Conservation (phyloP, 2,888 invertebrate genomes). For the Sinhomidia bicolor region DNA sequence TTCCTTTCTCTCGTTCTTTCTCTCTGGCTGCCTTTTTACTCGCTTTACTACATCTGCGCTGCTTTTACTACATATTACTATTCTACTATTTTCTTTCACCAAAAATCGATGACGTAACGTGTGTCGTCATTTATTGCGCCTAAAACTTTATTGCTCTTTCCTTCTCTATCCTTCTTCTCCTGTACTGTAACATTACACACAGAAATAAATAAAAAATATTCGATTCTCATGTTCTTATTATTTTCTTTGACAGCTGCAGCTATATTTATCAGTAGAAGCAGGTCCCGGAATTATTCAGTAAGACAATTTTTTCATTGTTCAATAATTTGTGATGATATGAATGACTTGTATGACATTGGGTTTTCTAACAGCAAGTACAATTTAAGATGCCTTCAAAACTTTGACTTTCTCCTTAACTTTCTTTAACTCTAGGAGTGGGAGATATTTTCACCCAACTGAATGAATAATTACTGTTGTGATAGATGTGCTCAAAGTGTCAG, state of each 20-base stretch:
- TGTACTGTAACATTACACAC: slow-evolving; percentile 3
- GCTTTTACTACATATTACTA: slow-evolving; percentile 28
- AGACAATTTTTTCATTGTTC: too few relatives aligned
- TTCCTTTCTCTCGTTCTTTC: neutral
- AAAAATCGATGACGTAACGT: slow-evolving; percentile 62
- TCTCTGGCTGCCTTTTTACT: neutral
- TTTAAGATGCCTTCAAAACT: too few relatives aligned
- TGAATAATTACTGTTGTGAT: too few relatives aligned
- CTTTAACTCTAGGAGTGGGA: too few relatives aligned
- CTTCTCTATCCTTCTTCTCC: slow-evolving; percentile 37
- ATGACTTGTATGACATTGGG: too few relatives aligned
- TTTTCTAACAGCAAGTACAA: too few relatives aligned
- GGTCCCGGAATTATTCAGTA: too few relatives aligned
- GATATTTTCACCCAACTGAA: too few relatives aligned
- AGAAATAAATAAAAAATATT: neutral
- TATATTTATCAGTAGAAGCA: too few relatives aligned
- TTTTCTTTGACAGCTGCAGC: slow-evolving; percentile 72
- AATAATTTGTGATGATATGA: too few relatives aligned
- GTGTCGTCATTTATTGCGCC: slow-evolving; percentile 73
- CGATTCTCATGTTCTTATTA: neutral
- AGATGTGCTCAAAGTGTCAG: neutral
- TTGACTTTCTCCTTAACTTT: too few relatives aligned
- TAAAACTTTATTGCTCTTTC: slow-evolving; percentile 74
- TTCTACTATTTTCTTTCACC: slow-evolving; percentile 33
- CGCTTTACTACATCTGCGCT: neutral